These are phyloP conservation scores for Caenorhabditis parvicauda DNA, from an alignment of 2,888 invertebrate species.

Conservation along the genomic window DNA sequence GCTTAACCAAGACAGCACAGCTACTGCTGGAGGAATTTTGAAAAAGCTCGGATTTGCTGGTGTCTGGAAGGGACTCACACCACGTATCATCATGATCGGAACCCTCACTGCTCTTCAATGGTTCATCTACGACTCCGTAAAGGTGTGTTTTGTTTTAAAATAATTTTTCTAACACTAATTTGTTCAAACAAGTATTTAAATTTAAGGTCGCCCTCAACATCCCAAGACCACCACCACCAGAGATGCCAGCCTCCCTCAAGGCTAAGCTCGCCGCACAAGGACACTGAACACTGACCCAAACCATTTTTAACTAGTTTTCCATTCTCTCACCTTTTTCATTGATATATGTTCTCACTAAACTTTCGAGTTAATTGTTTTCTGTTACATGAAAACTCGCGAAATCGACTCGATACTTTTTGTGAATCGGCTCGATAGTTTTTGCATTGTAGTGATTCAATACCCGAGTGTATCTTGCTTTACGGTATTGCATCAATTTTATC, in stretches of 20 bases:
- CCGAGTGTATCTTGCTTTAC: too few species aligned
- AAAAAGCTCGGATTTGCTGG: conserved; percentile 75
- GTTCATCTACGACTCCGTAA: conserved; percentile 89
- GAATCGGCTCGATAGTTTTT: too few species aligned
- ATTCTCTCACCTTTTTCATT: neutral
- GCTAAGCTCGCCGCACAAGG: conserved; percentile 69
- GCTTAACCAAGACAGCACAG: conserved; percentile 84
- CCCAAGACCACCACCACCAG: conserved; percentile 92
- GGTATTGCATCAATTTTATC: too few species aligned
- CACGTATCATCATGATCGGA: conserved; percentile 89
- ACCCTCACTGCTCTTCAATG: conserved; percentile 87
- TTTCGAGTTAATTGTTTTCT: too few species aligned
- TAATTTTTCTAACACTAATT: neutral
- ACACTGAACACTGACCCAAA: neutral
- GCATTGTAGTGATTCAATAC: too few species aligned
- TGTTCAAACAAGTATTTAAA: conserved; percentile 7
- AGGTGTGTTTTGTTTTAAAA: conserved; percentile 63
- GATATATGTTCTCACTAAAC: neutral
- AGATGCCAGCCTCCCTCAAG: conserved; percentile 88
- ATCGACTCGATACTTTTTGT: too few species aligned
- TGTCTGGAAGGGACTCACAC: conserved; percentile 80
- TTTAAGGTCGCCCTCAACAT: conserved; percentile 68
- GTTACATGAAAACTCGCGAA: too few species aligned
- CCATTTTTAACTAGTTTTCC: neutral
- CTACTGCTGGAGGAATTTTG: conserved; percentile 74